Percentiles rank a stretch among this genome's conserved stretches.
Evolutionary conservation across 37 sponge, comb jelly and placozoan species (phyloP).

Genomic region (Agelas oroides): DNA sequence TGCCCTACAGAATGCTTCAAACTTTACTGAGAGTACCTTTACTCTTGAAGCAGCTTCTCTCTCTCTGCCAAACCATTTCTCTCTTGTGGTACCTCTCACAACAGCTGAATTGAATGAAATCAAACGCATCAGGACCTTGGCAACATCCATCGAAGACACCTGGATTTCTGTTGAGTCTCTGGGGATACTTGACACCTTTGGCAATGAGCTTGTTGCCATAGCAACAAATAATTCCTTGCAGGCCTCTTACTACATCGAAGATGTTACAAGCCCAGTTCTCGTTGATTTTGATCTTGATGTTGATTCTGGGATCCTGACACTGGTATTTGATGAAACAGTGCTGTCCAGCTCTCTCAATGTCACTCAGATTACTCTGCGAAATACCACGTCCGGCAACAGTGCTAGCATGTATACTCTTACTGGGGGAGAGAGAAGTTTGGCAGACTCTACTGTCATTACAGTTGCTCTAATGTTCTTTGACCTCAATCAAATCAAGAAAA

Average conservation of each 20-base stretch:
- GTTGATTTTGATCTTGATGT: slow-evolving; percentile 66
- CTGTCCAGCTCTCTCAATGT: slow-evolving; percentile 58
- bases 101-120: slow-evolving; percentile 74
- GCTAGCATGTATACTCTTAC: slow-evolving; percentile 62
- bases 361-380: slow-evolving; percentile 70
- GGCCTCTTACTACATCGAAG: slow-evolving; percentile 30
- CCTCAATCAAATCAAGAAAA: slow-evolving; percentile 84
- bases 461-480: slow-evolving; percentile 75
- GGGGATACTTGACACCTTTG: slow-evolving; percentile 64
- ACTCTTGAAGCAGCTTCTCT: slow-evolving; percentile 6
- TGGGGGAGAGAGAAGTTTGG: slow-evolving; percentile 38
- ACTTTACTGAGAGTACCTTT: slow-evolving; percentile 15
- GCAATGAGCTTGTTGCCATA: slow-evolving; percentile 53
- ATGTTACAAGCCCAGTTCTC: slow-evolving; percentile 78
- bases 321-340: slow-evolving; percentile 86
- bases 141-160: slow-evolving; percentile 58
- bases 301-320: slow-evolving; percentile 61
- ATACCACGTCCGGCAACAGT: slow-evolving; percentile 11
- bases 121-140: slow-evolving; percentile 78
- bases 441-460: slow-evolving; percentile 72
- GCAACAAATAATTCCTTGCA: slow-evolving; percentile 30
- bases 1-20: slow-evolving; percentile 60
- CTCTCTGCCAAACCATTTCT: slow-evolving; percentile 9
- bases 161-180: slow-evolving; percentile 66
- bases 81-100: slow-evolving; percentile 49